phyloP scores from a whole-genome alignment of 2,888 invertebrate genomes.

The Hydraecia micacea region DNA sequence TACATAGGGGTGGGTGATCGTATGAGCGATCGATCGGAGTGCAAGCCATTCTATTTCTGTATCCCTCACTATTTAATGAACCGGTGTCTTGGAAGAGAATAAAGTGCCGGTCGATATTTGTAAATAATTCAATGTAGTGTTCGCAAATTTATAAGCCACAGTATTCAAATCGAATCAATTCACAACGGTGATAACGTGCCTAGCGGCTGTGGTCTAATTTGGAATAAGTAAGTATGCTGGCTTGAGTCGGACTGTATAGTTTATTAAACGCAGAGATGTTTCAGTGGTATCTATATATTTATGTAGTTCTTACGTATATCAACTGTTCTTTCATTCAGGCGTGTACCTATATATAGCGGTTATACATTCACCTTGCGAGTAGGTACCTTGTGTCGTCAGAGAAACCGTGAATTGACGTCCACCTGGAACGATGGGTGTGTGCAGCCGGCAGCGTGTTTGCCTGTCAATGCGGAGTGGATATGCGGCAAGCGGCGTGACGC shows the following conservation, averaged over 20 bases:
- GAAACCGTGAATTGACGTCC: constrained; percentile 24
- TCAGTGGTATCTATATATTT: not conserved
- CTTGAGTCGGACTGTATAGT: not conserved
- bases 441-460: constrained; percentile 43
- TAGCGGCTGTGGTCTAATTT: not conserved
- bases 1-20: constrained; percentile 20
- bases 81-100: constrained; percentile 31
- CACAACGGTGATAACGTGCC: constrained; percentile 40
- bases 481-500: constrained; percentile 69
- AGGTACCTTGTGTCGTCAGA: constrained; percentile 18
- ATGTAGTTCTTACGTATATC: not conserved
- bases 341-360: not conserved
- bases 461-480: constrained; percentile 67
- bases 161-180: constrained; percentile 36
- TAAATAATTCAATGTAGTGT: constrained; percentile 22
- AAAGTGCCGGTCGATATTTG: constrained; percentile 33
- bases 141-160: constrained; percentile 8
- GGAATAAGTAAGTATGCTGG: no score
- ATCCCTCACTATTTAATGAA: constrained; percentile 13
- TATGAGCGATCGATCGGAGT: constrained; percentile 20
- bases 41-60: constrained; percentile 32
- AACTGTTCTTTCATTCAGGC: not conserved
- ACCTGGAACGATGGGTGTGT: constrained; percentile 60
- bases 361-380: constrained; percentile 15
- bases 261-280: not conserved